Conservation (phyloP, 2,888 invertebrate species). For the Drosophila colorata region DNA sequence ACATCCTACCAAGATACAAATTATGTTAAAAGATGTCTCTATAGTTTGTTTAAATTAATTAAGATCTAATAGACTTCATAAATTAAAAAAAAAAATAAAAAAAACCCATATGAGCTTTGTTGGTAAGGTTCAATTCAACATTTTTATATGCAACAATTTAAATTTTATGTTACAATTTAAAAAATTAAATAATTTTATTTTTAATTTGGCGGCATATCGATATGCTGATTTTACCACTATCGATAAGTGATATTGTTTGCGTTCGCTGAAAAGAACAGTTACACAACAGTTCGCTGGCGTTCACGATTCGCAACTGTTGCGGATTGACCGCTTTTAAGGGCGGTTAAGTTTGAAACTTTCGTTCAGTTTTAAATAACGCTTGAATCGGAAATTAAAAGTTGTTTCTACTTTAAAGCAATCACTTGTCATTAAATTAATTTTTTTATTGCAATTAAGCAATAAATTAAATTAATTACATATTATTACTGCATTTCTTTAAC, state of each 20-base stretch:
- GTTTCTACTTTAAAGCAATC: too few species aligned
- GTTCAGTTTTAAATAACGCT: not conserved
- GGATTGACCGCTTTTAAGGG: fast-evolving
- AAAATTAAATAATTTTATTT: not conserved
- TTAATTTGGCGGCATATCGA: conserved; percentile 16
- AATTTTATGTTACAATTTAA: not conserved
- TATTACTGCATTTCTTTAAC: not conserved
- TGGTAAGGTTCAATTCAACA: too few species aligned
- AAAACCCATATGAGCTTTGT: too few species aligned
- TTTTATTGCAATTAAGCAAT: too few species aligned
- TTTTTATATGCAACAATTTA: too few species aligned
- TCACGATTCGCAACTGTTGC: conserved; percentile 18
- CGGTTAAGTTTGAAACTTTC: conserved; percentile 7
- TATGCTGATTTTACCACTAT: not conserved
- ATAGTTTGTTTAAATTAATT: too few species aligned
- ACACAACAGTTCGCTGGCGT: not conserved
- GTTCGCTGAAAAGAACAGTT: conserved; percentile 24
- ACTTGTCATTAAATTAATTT: too few species aligned
- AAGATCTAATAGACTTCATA: too few species aligned
- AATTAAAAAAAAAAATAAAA: too few species aligned
- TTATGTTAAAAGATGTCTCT: too few species aligned
- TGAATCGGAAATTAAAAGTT: too few species aligned
- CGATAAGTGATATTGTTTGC: not conserved
- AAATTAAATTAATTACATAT: not conserved
- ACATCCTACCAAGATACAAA: too few species aligned